These are phyloP conservation scores for Sicus ferrugineus DNA, from an alignment of 2,888 invertebrate genomes.

Conservation along the genomic window DNA sequence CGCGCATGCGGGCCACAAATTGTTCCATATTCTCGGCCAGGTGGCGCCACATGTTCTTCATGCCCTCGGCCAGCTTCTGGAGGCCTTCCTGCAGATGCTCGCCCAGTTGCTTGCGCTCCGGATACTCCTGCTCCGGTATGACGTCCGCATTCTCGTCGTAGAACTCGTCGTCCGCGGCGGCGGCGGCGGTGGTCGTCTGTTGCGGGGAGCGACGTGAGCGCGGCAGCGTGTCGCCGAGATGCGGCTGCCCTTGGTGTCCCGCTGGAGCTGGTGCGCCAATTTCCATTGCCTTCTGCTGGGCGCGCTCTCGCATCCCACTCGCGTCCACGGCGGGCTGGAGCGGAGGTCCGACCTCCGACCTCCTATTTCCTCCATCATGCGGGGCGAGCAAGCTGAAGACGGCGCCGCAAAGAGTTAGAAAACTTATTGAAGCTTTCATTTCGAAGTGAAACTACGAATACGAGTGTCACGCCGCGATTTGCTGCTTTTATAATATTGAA, in stretches of 20 bases:
- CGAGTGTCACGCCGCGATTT: not conserved
- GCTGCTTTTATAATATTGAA: slow-evolving; percentile 7
- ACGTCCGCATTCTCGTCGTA: slow-evolving; percentile 52
- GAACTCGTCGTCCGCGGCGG: slow-evolving; percentile 41
- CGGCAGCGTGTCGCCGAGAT: not conserved
- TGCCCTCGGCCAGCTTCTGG: slow-evolving; percentile 44
- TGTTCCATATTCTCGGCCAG: slow-evolving; percentile 47
- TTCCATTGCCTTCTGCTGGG: no score
- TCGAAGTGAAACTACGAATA: not conserved
- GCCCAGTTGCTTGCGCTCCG: slow-evolving; percentile 39
- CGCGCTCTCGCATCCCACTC: slow-evolving; percentile 1
- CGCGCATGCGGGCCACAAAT: slow-evolving; percentile 35
- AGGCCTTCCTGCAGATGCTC: slow-evolving; percentile 41
- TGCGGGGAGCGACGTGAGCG: not conserved
- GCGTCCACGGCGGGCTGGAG: no score
- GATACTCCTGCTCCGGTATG: slow-evolving; percentile 44
- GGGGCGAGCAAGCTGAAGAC: slow-evolving; percentile 34
- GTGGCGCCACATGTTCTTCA: slow-evolving; percentile 49
- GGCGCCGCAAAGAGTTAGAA: not conserved
- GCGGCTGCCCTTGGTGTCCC: not conserved
- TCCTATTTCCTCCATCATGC: slow-evolving; percentile 35
- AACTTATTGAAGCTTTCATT: not conserved
- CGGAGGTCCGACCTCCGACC: not conserved
- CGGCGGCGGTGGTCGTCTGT: slow-evolving; percentile 11
- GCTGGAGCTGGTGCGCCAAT: no score